phyloP scores from a whole-genome alignment of 1,140 invertebrate species.

The Euglossa dilemma region DNA sequence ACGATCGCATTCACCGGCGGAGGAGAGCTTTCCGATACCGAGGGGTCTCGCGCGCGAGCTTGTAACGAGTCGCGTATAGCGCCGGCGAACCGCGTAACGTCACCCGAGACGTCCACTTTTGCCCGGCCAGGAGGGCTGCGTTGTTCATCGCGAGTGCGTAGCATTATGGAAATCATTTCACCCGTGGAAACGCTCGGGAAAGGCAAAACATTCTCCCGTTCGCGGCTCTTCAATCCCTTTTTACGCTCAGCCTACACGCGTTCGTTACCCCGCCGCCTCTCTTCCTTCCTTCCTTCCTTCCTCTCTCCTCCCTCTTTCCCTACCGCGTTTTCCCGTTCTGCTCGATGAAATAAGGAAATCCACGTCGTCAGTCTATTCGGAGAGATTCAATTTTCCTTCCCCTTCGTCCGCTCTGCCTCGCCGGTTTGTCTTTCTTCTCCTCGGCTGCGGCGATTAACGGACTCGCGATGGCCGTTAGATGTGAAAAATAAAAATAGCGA shows the following conservation, averaged over 20 bases:
- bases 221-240: slow-evolving; percentile 15
- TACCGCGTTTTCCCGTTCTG: background rate
- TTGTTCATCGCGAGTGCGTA: slow-evolving; percentile 38
- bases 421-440: no score
- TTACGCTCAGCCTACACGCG: slow-evolving; percentile 9
- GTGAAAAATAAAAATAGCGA: background rate
- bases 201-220: slow-evolving; percentile 28
- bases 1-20: background rate
- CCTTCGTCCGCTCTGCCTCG: no score
- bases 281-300: background rate
- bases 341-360: background rate
- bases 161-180: slow-evolving; percentile 49
- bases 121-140: background rate
- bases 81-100: slow-evolving; percentile 12
- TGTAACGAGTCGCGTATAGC: slow-evolving; percentile 18
- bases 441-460: background rate
- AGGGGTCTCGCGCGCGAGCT: background rate
- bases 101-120: slow-evolving; percentile 38
- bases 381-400: background rate
- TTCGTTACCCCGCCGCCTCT: background rate
- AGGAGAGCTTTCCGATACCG: slow-evolving; percentile 42
- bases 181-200: slow-evolving; percentile 32
- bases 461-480: background rate
- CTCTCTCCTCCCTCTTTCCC: background rate
- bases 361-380: background rate